Conservation (phyloP, 2,888 invertebrate genomes). For the Perithous albicinctus region DNA sequence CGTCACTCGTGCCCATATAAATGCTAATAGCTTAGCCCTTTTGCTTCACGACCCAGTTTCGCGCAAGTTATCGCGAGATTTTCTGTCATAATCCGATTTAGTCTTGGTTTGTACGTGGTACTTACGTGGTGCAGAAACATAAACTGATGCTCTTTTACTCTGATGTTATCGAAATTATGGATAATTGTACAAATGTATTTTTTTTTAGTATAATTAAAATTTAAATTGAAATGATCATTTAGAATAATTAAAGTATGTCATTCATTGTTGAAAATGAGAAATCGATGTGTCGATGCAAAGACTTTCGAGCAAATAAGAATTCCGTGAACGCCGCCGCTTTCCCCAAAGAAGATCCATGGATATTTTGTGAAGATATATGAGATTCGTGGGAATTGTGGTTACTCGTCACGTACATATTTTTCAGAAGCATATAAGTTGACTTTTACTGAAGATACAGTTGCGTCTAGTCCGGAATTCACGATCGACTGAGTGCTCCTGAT, state of each 20-base stretch:
- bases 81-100: conserved; percentile 69
- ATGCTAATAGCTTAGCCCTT: conserved; percentile 73
- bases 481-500: conserved; percentile 68
- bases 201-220: too few relatives aligned
- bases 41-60: conserved; percentile 70
- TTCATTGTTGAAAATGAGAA: too few relatives aligned
- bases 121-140: background rate
- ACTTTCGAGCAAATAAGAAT: conserved; percentile 30
- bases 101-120: conserved; percentile 23
- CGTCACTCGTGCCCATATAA: conserved; percentile 72
- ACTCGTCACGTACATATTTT: conserved; percentile 72
- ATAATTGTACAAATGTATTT: too few relatives aligned
- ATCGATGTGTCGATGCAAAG: background rate
- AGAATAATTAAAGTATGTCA: too few relatives aligned
- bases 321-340: conserved; percentile 11
- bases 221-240: too few relatives aligned
- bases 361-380: conserved; percentile 50
- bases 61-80: conserved; percentile 59
- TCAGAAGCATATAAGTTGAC: conserved; percentile 69
- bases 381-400: conserved; percentile 68
- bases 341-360: conserved; percentile 42
- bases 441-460: conserved; percentile 70
- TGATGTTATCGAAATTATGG: too few relatives aligned
- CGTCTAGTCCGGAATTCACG: conserved; percentile 70
- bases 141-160: conserved; percentile 1